Evolutionary conservation across 2,113 vertebrate genomes (phyloP).

Genomic region (Canis aureus): DNA sequence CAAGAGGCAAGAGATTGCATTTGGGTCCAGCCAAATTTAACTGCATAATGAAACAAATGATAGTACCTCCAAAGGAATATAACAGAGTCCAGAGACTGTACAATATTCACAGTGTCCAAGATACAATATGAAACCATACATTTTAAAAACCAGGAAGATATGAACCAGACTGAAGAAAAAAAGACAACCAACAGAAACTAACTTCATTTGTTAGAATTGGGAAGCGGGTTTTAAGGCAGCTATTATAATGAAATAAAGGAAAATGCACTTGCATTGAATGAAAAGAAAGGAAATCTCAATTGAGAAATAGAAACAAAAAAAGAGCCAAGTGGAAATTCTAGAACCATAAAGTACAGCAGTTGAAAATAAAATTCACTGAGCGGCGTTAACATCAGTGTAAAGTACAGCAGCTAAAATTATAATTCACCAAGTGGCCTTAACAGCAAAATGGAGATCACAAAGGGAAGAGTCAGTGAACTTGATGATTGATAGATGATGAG

Average conservation of each 20-base stretch:
- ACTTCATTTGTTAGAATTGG: background rate
- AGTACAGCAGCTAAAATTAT: background rate
- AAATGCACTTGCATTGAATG: background rate
- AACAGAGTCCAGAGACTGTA: background rate
- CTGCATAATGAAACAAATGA: background rate
- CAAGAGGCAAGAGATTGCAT: background rate
- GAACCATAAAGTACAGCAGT: background rate
- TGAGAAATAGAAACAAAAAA: background rate
- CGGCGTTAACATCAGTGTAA: background rate
- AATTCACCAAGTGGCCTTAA: background rate
- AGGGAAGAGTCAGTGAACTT: background rate
- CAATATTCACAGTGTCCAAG: background rate
- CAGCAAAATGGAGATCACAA: background rate
- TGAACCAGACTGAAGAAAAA: background rate
- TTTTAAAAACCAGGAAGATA: constrained; percentile 23
- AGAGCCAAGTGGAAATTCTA: background rate
- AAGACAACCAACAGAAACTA: background rate
- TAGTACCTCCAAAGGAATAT: background rate
- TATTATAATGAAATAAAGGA: background rate
- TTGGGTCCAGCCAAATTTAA: background rate
- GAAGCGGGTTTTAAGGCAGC: background rate
- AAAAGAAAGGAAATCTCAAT: background rate
- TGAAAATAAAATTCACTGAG: background rate
- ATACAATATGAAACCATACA: background rate
- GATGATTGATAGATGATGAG: background rate